phyloP scores from a whole-genome alignment of 2,888 invertebrate species.

The Syritta pipiens region DNA sequence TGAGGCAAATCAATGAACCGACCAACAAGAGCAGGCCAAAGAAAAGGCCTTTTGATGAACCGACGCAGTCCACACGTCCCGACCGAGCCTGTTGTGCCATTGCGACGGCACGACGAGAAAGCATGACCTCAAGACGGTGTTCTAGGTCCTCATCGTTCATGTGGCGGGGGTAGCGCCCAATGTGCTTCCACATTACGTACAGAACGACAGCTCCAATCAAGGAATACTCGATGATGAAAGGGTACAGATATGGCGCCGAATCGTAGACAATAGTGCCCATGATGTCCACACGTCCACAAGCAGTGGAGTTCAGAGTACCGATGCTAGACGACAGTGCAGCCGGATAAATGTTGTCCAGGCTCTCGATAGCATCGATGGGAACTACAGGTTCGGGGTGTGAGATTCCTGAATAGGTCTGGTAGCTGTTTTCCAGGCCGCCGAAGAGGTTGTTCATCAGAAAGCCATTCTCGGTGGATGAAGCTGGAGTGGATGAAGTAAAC shows the following conservation, averaged over 20 bases:
- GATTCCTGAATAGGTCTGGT: constrained; percentile 77
- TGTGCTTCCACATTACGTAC: constrained; percentile 98
- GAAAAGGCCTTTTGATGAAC: constrained; percentile 95
- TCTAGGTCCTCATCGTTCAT: constrained; percentile 91
- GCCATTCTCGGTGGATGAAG: constrained; percentile 74
- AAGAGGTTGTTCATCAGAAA: constrained; percentile 78
- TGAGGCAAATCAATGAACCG: constrained; percentile 94
- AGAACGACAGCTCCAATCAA: constrained; percentile 96
- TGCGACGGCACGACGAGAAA: constrained; percentile 91
- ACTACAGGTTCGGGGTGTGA: constrained; percentile 77
- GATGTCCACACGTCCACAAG: constrained; percentile 91
- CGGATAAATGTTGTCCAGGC: constrained; percentile 82
- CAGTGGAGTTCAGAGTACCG: constrained; percentile 80
- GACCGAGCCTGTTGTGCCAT: constrained; percentile 91
- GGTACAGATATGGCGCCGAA: constrained; percentile 96
- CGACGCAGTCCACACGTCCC: constrained; percentile 95
- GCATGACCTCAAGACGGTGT: constrained; percentile 92
- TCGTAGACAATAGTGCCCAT: constrained; percentile 96
- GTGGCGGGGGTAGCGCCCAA: constrained; percentile 91
- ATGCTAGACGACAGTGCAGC: constrained; percentile 81
- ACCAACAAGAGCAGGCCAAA: constrained; percentile 93
- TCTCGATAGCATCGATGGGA: constrained; percentile 80
- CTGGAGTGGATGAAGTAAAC: constrained; percentile 73
- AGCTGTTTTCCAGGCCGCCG: constrained; percentile 77
- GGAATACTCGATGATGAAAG: constrained; percentile 97